Evolutionary conservation across 2,113 vertebrate genomes (phyloP).

Genomic region (Triplophysa dalaica): DNA sequence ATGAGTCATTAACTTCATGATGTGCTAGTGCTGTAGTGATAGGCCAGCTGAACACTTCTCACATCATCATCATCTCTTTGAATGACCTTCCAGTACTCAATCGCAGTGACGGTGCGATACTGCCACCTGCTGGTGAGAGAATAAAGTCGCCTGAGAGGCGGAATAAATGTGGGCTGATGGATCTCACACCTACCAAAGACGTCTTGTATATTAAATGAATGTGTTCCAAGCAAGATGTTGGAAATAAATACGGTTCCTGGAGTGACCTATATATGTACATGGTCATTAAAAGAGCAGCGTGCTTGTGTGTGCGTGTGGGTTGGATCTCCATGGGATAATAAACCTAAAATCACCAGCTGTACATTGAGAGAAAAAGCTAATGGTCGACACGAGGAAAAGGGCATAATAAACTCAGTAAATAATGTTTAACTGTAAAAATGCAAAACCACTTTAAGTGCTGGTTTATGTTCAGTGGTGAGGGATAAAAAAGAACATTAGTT

Average conservation of each 20-base stretch:
- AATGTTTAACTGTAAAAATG: too few relatives aligned
- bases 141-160: not conserved
- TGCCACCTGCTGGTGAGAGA: conserved; percentile 45
- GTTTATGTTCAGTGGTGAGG: too few relatives aligned
- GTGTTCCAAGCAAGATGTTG: conserved; percentile 27
- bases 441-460: too few relatives aligned
- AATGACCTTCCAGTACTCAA: conserved; percentile 41
- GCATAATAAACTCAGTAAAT: too few relatives aligned
- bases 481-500: too few relatives aligned
- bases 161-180: conserved; percentile 32
- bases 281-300: not conserved
- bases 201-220: conserved; percentile 46
- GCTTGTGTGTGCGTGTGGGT: not conserved
- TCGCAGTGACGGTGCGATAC: conserved; percentile 16
- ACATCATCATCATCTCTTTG: conserved; percentile 48
- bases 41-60: conserved; percentile 48
- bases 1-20: conserved; percentile 56
- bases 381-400: too few relatives aligned
- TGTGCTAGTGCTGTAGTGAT: conserved; percentile 46
- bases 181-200: conserved; percentile 20
- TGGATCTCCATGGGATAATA: too few relatives aligned
- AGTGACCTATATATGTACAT: conserved; percentile 6
- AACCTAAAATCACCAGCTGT: too few relatives aligned
- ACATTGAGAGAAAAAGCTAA: too few relatives aligned
- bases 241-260: conserved; percentile 9